Evolutionary conservation across 2,888 invertebrate species (phyloP).

Genomic region (Eupithecia inturbata): DNA sequence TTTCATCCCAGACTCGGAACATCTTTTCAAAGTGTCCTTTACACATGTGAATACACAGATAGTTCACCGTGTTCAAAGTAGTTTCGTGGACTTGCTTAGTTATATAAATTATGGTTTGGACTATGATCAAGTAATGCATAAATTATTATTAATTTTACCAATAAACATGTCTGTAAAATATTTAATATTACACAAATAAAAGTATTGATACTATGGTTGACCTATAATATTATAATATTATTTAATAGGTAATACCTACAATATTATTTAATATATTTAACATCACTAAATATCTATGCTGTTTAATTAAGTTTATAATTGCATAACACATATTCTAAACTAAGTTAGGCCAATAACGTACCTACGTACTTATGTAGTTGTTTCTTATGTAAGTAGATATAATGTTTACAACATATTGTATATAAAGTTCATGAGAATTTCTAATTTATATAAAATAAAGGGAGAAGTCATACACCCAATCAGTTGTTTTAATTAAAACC

Average conservation of each 20-base stretch:
- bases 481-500: neutral
- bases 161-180: too few relatives aligned
- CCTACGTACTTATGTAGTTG: neutral
- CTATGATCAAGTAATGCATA: too few relatives aligned
- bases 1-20: too few relatives aligned
- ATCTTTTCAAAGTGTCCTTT: too few relatives aligned
- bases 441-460: constrained; percentile 12
- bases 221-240: too few relatives aligned
- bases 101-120: too few relatives aligned
- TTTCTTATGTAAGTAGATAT: neutral
- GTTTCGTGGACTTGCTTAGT: too few relatives aligned
- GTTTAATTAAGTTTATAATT: neutral
- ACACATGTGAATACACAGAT: too few relatives aligned
- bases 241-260: too few relatives aligned
- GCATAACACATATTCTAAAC: neutral
- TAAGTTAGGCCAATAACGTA: neutral
- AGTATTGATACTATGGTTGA: neutral
- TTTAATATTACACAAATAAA: neutral
- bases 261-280: too few relatives aligned
- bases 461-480: neutral
- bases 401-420: constrained; percentile 3
- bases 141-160: too few relatives aligned
- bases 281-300: neutral
- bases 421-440: constrained; percentile 12
- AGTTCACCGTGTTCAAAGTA: too few relatives aligned